A percentile compares a stretch with the other conserved stretches of the same genome.
phyloP scores from a whole-genome alignment of 2,797 vertebrate species.

The Peromyscus aztecus region DNA sequence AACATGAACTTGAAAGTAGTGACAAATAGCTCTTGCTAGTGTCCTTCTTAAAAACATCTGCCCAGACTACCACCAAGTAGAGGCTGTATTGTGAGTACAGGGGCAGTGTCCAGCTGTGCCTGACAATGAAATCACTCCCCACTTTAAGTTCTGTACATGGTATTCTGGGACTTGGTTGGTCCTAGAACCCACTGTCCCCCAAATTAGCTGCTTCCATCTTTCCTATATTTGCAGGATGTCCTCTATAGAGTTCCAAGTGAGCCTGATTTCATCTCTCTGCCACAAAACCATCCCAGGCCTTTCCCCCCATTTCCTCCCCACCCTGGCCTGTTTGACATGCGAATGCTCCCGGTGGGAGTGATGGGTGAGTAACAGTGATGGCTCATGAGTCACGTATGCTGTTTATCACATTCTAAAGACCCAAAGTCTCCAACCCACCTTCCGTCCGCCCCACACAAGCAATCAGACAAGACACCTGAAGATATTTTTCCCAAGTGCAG shows the following conservation, averaged over 20 bases:
- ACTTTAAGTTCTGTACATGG: not conserved
- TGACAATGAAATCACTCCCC: not conserved
- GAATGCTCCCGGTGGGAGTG: not conserved
- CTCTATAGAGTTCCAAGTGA: constrained; percentile 27
- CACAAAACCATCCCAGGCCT: not conserved
- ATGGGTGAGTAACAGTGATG: not conserved
- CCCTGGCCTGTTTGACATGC: not conserved
- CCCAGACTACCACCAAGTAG: not conserved
- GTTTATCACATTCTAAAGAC: not conserved
- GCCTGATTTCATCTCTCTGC: not conserved
- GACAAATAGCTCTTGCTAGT: not conserved
- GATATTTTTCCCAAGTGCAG: constrained; percentile 73
- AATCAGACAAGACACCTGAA: constrained; percentile 69
- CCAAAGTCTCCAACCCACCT: not conserved
- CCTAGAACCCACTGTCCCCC: not conserved
- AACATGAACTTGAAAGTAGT: not conserved
- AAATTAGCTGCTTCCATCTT: constrained; percentile 5
- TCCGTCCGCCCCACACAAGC: not conserved
- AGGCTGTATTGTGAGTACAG: not conserved
- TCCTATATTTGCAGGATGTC: not conserved
- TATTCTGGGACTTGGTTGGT: not conserved
- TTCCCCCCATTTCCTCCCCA: not conserved
- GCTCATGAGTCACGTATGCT: not conserved
- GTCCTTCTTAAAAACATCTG: not conserved
- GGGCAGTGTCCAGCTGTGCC: not conserved